Evolutionary conservation across 2,888 invertebrate species (phyloP), one percentile per base, ranked within the genome.

Genomic region (Clunio marinus): DNA sequence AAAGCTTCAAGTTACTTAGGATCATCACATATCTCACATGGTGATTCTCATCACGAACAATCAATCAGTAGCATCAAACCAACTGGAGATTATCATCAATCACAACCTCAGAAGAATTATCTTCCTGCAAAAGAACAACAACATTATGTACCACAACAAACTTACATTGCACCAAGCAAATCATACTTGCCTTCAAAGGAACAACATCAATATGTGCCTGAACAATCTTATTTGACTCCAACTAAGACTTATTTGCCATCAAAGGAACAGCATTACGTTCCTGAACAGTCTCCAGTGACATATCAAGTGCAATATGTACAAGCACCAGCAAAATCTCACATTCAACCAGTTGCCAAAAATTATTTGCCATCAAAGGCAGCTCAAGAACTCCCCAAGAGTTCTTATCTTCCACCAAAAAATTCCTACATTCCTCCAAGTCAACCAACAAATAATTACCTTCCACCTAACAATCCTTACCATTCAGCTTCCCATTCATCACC

Each of bases 161-260:
- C 22, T 17, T 15, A 46, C 27, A 17, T 24, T 28, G 20, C 46
- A 0, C 66, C 66, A 66, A 35, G 22, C 20, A 66, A 66, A 13
- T 22, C 28, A n/a, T 66, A 66, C 35, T 24, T 66, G 5, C 66
- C 66, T 55, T 32, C 66, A 10, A 66, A 65, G n/a, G 65, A 65
- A 20, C 41, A 37, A 28, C 5, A 5, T 5, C 41, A 41, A n/a
- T n/a, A n/a, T n/a, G n/a, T n/a, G n/a, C n/a, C 25, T 5, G n/a
- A 58, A 27, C 15, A 58, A 27, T n/a, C n/a, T n/a, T 15, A 46
- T 46, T 28, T 24, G 28, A n/a, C 46, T 0, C 66, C 66, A 66
- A 35, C 15, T 10, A 66, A 66, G n/a, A 35, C 28, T 24, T 66
- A 66, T 55, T 24, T 66, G 5, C 66, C 66, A 66, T 32, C 66